Evolutionary conservation across 2,888 invertebrate species (phyloP), one percentile per base, ranked within the genome.

Genomic region (Nomada ferruginata): DNA sequence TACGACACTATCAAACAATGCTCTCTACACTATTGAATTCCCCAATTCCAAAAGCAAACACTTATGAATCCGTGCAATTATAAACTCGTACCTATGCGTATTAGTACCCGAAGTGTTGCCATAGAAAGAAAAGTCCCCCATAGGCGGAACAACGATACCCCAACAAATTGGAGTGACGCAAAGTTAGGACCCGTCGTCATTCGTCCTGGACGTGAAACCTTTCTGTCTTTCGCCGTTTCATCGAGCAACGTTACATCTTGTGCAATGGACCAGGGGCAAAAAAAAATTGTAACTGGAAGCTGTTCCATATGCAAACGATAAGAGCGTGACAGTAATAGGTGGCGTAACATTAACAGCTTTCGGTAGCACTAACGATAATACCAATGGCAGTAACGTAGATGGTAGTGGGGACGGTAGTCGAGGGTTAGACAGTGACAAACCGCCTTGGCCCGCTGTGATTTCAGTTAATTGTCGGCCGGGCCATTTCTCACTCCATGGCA

Each of bases 391-490:
- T 72, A 64, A 82, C 55, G 52, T 18, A 61, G 78, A 69, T 63
- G 82, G 81, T 75, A 63, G 85, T 36, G 36, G 71, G 68, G 71
- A 70, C 83, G 80, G 89, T 79, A 85, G 83, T 87, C 74, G 69
- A 72, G 79, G 80, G 82, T 72, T 79, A 89, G 92, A 91, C 92
- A 92, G 90, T 92, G 92, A 92, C 89, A 92, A 92, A 92, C 90
- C 84, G 91, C 86, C 85, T 90, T 85, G 87, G 90, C 86, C 90
- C 87, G 89, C 88, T 89, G 91, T 92, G 92, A 92, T 92, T 92
- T 92, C 92, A 90, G 92, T 92, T 92, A 92, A 92, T 92, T 92
- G 92, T 92, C 91, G 91, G 83, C 87, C 60, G 83, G 82, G 89
- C 91, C 92, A 92, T 92, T 92, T 92, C 92, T 92, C 92, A 92